phyloP scores from a whole-genome alignment of 2,888 invertebrate genomes.

The Acleris literana region DNA sequence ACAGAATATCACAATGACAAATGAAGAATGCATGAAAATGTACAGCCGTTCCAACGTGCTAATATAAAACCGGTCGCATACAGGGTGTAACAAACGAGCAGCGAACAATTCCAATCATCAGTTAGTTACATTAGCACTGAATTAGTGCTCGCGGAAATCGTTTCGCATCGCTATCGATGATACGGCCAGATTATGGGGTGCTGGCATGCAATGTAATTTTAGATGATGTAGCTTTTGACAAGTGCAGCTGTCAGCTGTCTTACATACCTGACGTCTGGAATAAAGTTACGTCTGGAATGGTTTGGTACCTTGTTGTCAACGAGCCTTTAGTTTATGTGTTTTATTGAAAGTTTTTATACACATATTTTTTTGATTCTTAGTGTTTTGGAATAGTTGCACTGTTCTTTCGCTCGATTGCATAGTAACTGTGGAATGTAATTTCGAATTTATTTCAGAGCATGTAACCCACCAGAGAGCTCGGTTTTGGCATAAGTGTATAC shows the following conservation, averaged over 20 bases:
- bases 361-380: no score
- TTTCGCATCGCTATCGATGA: conserved; percentile 12
- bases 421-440: no score
- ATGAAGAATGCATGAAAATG: background rate
- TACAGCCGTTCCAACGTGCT: background rate
- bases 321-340: no score
- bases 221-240: conserved; percentile 1
- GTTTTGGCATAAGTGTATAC: no score
- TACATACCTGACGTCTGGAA: background rate
- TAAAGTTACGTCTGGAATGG: background rate
- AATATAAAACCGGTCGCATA: conserved; percentile 21
- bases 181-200: conserved; percentile 18
- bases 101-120: conserved; percentile 33
- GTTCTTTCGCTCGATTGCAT: no score
- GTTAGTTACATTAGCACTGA: conserved; percentile 24
- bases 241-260: background rate
- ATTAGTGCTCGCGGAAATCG: conserved; percentile 27
- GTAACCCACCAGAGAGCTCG: no score
- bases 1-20: no score
- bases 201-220: conserved; percentile 32
- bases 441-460: no score
- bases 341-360: no score
- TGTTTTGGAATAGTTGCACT: no score
- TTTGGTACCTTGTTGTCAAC: no score
- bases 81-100: conserved; percentile 19